Percentiles rank a stretch among this genome's conserved stretches.
These are phyloP conservation scores for Setophaga petechia DNA, from an alignment of 2,113 vertebrate genomes.

Conservation along the genomic window DNA sequence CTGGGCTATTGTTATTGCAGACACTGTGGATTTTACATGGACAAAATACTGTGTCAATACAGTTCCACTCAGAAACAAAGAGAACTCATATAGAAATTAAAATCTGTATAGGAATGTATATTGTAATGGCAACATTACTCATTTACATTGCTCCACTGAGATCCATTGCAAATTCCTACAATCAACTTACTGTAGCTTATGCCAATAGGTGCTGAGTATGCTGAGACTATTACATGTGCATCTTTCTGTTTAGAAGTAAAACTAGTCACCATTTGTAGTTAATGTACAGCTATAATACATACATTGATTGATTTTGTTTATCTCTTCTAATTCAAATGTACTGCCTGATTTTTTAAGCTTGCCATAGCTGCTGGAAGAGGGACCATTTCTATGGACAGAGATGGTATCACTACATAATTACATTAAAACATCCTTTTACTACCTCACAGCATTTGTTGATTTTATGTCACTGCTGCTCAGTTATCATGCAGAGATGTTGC, in stretches of 20 bases:
- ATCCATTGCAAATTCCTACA: not conserved
- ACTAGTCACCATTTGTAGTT: not conserved
- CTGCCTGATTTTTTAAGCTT: not conserved
- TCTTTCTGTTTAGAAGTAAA: constrained; percentile 4
- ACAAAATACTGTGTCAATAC: not conserved
- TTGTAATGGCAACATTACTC: not conserved
- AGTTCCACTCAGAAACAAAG: not conserved
- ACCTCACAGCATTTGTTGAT: not conserved
- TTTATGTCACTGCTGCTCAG: not conserved
- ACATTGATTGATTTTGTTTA: not conserved
- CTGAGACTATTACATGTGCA: not conserved
- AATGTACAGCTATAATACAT: not conserved
- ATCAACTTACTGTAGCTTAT: not conserved
- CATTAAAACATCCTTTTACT: not conserved
- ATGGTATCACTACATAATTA: not conserved
- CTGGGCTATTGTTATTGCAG: not conserved
- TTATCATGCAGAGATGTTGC: not conserved
- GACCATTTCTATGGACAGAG: not conserved
- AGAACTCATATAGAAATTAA: not conserved
- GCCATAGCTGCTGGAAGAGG: not conserved
- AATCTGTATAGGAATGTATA: not conserved
- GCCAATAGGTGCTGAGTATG: not conserved
- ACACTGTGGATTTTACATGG: not conserved
- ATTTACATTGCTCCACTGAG: not conserved
- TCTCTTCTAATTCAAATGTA: not conserved